Evolutionary conservation across 2,888 invertebrate species (phyloP), one percentile per base, ranked within the genome.

Genomic region (Mimachlamys varia): DNA sequence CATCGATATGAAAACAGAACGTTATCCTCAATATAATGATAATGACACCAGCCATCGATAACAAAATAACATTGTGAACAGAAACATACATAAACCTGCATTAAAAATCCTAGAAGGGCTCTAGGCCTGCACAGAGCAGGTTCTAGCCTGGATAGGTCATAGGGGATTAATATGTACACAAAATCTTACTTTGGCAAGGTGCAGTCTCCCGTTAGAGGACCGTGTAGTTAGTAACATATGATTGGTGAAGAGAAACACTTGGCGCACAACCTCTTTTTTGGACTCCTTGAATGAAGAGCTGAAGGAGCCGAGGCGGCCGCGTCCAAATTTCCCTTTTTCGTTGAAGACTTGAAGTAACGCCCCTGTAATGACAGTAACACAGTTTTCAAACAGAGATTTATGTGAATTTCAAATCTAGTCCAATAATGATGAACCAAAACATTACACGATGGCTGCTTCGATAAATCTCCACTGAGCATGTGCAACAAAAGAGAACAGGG

Each of bases 181-280:
- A 88, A 53, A 62, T 87, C 94, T 92, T 92, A 97, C 96, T n/a
- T 98, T 98, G 87, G 98, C 98, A 38, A 99, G 97, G 96, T 98
- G 98, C n/a, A 99, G 97, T 91, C 98, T 97, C 7, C 99, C 99
- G 91, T 98, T 98, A 0, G 98, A 97, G 0, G 98, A 98, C 95
- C 97, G 97, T 3, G 98, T 98, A 0, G 98, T 98, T 89, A 99
- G 97, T 93, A 99, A 98, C 93, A 99, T 97, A 96, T 98, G 98
- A 97, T 98, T 98, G 92, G 98, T 98, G 97, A 99, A 99, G 37
- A 99, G 97, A 96, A 98, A 99, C 93, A 98, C 98, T 96, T 98
- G 98, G 0, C 99, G 97, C 2, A 98, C 97, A 13, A 97, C 97
- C 96, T 98, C 98, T 55, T 88, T 90, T 94, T 98, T 98, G 15